Evolutionary conservation across 2,113 vertebrate genomes (phyloP).

Genomic region (zebrafish (Danio rerio)): GRCz12tu NC_133193.1:48895001-48895500

Average conservation of each 20-base stretch:
- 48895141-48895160: not conserved
- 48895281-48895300: constrained; percentile 40
- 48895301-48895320: constrained; percentile 38
- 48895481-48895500: constrained; percentile 30
- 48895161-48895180: constrained; percentile 32
- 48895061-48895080: too few relatives aligned
- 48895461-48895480: constrained; percentile 21
- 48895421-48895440: not conserved
- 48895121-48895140: not conserved
- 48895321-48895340: constrained; percentile 31
- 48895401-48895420: not conserved
- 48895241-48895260: constrained; percentile 31
- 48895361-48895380: constrained; percentile 25
- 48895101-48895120: not conserved
- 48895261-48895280: constrained; percentile 39
- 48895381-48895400: constrained; percentile 21
- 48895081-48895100: too few relatives aligned
- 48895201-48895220: constrained; percentile 40
- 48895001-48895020: too few relatives aligned
- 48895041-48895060: too few relatives aligned
- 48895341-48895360: constrained; percentile 50
- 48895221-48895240: constrained; percentile 25
- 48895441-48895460: constrained; percentile 19
- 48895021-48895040: too few relatives aligned
- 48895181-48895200: not conserved